A percentile compares a stretch with the other conserved stretches of the same genome.
Evolutionary conservation across 2,888 invertebrate species (phyloP).

Genomic region (Papilio demoleus): DNA sequence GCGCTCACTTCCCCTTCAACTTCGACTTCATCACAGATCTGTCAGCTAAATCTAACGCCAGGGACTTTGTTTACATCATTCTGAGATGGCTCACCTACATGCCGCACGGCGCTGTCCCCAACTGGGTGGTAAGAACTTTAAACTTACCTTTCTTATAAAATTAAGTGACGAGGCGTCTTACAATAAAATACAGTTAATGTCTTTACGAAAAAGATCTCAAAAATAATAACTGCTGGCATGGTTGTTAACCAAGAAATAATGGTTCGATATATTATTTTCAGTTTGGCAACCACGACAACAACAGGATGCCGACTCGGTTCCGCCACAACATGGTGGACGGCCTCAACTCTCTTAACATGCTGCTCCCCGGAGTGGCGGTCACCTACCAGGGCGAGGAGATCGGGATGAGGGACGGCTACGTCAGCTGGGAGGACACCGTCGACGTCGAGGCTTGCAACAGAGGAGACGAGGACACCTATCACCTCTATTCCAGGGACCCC

Average conservation of each 20-base stretch:
- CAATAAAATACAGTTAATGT: too few species aligned
- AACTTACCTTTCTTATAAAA: neutral
- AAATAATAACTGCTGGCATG: too few species aligned
- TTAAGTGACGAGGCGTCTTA: neutral
- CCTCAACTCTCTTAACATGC: constrained; percentile 86
- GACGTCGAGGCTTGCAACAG: constrained; percentile 83
- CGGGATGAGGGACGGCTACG: constrained; percentile 86
- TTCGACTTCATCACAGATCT: constrained; percentile 84
- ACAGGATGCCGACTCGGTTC: constrained; percentile 85
- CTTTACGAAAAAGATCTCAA: too few species aligned
- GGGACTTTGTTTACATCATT: constrained; percentile 77
- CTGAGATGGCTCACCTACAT: constrained; percentile 84
- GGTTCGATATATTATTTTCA: constrained; percentile 53
- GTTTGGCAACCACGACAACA: constrained; percentile 88
- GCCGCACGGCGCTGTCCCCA: constrained; percentile 83
- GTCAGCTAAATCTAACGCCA: constrained; percentile 70
- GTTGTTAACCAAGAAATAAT: neutral
- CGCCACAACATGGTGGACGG: constrained; percentile 86
- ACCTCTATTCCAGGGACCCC: constrained; percentile 83
- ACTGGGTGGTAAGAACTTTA: constrained; percentile 85
- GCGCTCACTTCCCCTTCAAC: constrained; percentile 87
- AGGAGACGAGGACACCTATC: constrained; percentile 80
- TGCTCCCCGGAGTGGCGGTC: constrained; percentile 90
- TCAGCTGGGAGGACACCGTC: constrained; percentile 83
- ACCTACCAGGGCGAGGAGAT: constrained; percentile 93